Conservation (phyloP, 2,113 vertebrate species). For the Pipra filicauda region DNA sequence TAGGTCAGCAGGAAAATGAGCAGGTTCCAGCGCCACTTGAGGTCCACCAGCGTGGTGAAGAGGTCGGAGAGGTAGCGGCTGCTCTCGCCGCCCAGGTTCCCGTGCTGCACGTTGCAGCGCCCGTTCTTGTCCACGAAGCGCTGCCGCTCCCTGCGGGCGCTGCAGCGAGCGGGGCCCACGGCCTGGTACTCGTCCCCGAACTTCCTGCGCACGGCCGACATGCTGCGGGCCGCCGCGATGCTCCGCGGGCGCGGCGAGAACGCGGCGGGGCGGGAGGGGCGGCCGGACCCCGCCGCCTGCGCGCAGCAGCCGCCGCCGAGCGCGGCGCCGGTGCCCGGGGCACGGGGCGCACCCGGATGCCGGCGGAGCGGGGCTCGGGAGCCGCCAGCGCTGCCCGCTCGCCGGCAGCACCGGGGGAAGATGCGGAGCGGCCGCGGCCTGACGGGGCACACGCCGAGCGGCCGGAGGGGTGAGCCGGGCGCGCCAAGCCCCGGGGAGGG, state of each 20-base stretch:
- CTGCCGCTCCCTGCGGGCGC: slow-evolving; percentile 91
- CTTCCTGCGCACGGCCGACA: slow-evolving; percentile 98
- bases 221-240: neutral
- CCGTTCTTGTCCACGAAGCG: slow-evolving; percentile 99
- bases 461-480: no score
- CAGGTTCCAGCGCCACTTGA: slow-evolving; percentile 99
- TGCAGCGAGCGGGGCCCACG: slow-evolving; percentile 79
- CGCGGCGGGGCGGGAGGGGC: neutral
- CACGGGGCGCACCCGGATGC: neutral
- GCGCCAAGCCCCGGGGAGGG: neutral
- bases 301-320: neutral
- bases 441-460: neutral
- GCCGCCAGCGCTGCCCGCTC: neutral
- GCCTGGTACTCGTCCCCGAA: slow-evolving; percentile 98
- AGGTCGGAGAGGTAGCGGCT: slow-evolving; percentile 98
- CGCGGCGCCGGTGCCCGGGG: neutral
- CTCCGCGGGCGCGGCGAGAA: neutral
- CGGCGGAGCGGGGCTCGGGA: neutral
- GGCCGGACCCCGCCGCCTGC: neutral
- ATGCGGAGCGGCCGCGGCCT: neutral
- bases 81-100: slow-evolving; percentile 95
- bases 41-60: slow-evolving; percentile 97
- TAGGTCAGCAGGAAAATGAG: slow-evolving; percentile 99
- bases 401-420: neutral
- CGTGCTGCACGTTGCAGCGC: slow-evolving; percentile 98